Conservation (phyloP, 2,113 vertebrate species). For the Atlantisia rogersi region DNA sequence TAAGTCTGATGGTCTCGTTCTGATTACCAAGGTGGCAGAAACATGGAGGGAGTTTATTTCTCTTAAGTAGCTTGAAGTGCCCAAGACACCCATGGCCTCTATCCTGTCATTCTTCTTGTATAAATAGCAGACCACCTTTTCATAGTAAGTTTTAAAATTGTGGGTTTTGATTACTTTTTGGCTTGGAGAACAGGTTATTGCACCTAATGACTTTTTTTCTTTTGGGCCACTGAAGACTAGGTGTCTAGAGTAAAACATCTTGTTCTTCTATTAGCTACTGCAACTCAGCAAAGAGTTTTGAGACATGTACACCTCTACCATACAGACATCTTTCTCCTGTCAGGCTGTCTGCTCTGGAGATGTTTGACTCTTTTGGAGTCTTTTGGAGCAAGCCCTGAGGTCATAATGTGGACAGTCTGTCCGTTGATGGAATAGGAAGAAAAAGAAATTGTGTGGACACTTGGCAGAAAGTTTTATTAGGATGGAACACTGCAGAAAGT, state of each 20-base stretch:
- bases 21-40: background rate
- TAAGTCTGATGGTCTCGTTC: background rate
- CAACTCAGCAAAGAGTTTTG: background rate
- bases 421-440: background rate
- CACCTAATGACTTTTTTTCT: background rate
- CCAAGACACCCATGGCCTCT: background rate
- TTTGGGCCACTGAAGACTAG: background rate
- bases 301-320: background rate
- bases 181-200: background rate
- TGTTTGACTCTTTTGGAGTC: background rate
- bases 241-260: background rate
- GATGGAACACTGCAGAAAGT: background rate
- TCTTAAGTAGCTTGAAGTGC: background rate
- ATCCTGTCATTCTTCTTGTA: background rate
- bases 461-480: background rate
- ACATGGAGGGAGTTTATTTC: background rate
- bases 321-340: background rate
- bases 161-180: background rate
- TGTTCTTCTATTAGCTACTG: background rate
- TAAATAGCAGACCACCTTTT: background rate
- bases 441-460: background rate
- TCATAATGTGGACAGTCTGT: background rate
- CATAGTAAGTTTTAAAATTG: background rate
- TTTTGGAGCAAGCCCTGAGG: background rate
- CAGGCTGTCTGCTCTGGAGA: background rate